Base-by-base conservation (phyloP, 2,888 invertebrate genomes). In the Drosophila subquinaria region DNA sequence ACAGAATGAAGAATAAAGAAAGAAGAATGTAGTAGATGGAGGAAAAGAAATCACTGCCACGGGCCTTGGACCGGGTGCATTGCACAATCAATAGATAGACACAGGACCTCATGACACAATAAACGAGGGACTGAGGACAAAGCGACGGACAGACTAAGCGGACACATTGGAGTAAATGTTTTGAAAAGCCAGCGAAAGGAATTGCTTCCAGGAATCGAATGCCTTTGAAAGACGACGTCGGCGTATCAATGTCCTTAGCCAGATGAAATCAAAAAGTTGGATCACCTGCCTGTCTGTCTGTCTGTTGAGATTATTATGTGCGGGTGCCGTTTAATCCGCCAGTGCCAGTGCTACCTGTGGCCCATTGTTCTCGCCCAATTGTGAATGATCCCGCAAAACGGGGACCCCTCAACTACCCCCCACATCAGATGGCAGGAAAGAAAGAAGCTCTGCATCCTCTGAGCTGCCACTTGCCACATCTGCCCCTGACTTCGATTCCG, bases 101-200 rank as follows among this genome's bases (percentile, higher is more conserved):
- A n/a, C 70, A 73, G 81, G 81, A 84, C 77, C 81, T 73, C 73
- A 75, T 77, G 73, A 79, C 77, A 89, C 88, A 85, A 89, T 87
- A 87, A 75, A 59, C 4, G 8, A 4, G 62, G 42, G 33, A 17
- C 51, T 0, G 27, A 11, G 47, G 68, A 52, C 40, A 9, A 52
- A 73, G 33, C 10, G 43, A 45, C 43, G 35, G 48, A 61, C 38
- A 40, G 70, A 67, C 63, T 36, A 47, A 62, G 65, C 76, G 65
- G 62, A 80, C 76, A 90, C 83, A 90, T 73, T 89, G 86, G 79
- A 82, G 87, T 90, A 87, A 91, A 91, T 91, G 90, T 91, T 90
- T 90, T 90, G 90, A 91, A 91, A 91, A 91, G 91, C 91, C 91
- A 91, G 82, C 80, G 79, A 91, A 91, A 88, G 90, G 88, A 91